Evolutionary conservation across 2,113 vertebrate species (phyloP), one percentile per base, ranked within the genome.

Genomic region (Thymallus thymallus): DNA sequence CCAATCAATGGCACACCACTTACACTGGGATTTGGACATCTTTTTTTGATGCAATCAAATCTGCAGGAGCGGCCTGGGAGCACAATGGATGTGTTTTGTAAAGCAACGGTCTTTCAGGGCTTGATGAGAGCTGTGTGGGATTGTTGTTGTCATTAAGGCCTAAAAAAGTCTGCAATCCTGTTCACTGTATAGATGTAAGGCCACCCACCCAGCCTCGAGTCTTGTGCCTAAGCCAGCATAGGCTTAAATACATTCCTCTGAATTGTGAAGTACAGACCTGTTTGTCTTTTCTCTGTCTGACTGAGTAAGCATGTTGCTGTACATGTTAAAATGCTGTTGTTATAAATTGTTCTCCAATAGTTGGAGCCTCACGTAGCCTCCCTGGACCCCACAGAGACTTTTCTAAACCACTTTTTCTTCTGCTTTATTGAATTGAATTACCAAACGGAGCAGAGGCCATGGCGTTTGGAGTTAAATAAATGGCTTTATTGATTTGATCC

Each of bases 1-100:
- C 83, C 80, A 79, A 84, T 89, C 86, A 86, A 80, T 75, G 80
- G 78, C 78, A 72, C 86, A 86, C 80, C 6, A 45, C 18, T 80
- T 85, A 89, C 72, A 72, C 79, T 77, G 76, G 85, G 78, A 85
- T 86, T 86, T 70, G 79, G 75, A 80, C 71, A 80, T 78, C 80
- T 85, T 80, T 82, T 82, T 73, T 85, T 72, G 83, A 61, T 72
- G 71, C 65, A 70, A 66, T 72, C 72, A 75, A 41, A 7, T 84
- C 69, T 79, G 69, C 71, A 7, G 13, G 65, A 76, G 45, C 80
- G 64, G 78, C 75, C 55, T 68, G 22, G 78, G 64, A 58, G 55
- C 60, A 80, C 80, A 80, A 78, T 82, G 70, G 76, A 71, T 67
- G 73, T 26, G 51, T 79, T 76, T 83, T 62, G 5, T 22, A 6